Base-by-base conservation (phyloP, 2,797 vertebrate genomes). In the Sylvia borin region DNA sequence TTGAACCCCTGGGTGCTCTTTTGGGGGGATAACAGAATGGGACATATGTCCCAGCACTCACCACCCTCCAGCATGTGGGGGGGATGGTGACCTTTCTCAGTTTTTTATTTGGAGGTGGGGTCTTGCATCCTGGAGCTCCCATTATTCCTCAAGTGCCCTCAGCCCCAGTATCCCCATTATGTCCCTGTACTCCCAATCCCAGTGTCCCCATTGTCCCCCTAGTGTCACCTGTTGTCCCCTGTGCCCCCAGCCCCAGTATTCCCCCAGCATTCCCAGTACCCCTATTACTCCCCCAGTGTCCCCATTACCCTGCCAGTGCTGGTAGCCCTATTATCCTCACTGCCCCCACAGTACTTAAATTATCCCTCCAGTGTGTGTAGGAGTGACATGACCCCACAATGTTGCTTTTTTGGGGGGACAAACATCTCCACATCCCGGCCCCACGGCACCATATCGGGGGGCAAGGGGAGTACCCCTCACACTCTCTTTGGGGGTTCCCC, bases 361-460 rank as follows among this genome's bases (percentile, higher is more conserved):
- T 48, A 40, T 36, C 14, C 34, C 31, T 74, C 17, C 42, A 42
- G 7, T 6, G 40, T 61, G 15, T 34, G 62, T 29, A 53, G 26
- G 20, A 54, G 7, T 21, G 13, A 58, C 1, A 0, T 21, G 38
- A 62, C 22, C 36, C 13, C 32, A 25, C 36, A 2, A 0, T 36
- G 11, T 12, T 12, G 14, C 24, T 50, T 48, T 60, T 5, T 3
- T 4, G 18, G 21, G 7, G 3, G 7, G 2, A 21, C 38, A 40
- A 40, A 62, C 10, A 16, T 54, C 17, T 60, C 40, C 40, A 16
- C 32, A 54, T 40, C 31, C 54, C 70, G 74, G 26, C 40, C 17
- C 18, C 36, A 11, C 43, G 0, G 0, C 60, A 16, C 24, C 15
- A 4, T 19, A 42, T 0, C 26, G 25, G 9, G 43, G 48, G 21